Evolutionary conservation across 1,140 invertebrate species (phyloP).

Genomic region (Rhopalosiphum padi): DNA sequence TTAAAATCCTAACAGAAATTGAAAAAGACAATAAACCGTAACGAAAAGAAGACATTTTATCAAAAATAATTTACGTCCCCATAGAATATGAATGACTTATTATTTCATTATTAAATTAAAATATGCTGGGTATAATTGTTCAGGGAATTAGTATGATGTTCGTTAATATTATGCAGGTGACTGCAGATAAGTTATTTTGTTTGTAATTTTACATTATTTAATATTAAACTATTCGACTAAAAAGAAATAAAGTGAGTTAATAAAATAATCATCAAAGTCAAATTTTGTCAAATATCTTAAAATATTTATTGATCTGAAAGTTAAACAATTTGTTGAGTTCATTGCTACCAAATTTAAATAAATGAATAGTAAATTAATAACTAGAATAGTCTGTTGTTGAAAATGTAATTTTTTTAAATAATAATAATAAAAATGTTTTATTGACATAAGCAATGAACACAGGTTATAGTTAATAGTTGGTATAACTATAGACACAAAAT

Average conservation of each 20-base stretch:
- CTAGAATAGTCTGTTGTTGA: neutral
- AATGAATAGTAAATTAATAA: neutral
- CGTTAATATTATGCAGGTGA: neutral
- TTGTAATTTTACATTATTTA: neutral
- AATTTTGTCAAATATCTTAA: neutral
- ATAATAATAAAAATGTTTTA: neutral
- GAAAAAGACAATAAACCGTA: neutral
- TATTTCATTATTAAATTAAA: slow-evolving; percentile 14
- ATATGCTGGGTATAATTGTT: neutral
- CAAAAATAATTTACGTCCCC: neutral
- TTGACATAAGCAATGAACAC: neutral
- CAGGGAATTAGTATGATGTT: neutral
- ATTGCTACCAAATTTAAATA: neutral
- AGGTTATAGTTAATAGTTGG: neutral
- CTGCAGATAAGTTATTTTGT: neutral
- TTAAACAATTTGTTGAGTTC: neutral
- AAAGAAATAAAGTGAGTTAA: neutral
- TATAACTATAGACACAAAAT: neutral
- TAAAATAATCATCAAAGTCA: neutral
- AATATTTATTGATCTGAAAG: neutral
- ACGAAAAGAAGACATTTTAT: neutral
- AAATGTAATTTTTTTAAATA: neutral
- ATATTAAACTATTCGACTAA: neutral
- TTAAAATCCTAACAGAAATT: neutral
- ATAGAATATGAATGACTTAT: neutral